Base-by-base conservation (phyloP, 2,888 invertebrate species). In the Cephus runcator region DNA sequence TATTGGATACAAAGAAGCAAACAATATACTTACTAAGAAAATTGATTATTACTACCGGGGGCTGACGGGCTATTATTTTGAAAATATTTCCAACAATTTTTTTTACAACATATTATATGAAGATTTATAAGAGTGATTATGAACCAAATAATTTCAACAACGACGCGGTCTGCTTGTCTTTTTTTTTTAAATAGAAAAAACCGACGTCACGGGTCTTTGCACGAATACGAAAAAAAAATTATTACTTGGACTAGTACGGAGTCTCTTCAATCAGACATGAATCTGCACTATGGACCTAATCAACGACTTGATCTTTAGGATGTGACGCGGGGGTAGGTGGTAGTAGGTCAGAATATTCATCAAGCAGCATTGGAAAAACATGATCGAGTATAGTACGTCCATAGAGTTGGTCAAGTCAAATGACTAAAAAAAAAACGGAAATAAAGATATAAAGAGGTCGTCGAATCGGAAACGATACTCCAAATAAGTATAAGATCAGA, bases 341-440 rank as follows among this genome's bases (percentile, higher is more conserved):
- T 1, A 9, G 23, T 9, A 23, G 56, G 23, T 56, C 56, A 56
- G 56, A 23, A 56, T 56, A 56, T 23, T 23, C 23, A 9, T 23
- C 2, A 1, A 23, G 56, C 56, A 56, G 56, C 1, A 56, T 23
- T 56, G 9, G 2, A 9, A 40, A 40, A 2, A 15, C 40, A 40
- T 9, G 15, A 6, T 40, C 6, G 40, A 23, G 15, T 40, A 15
- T 0, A 15, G 40, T 4, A 40, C 23, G 6, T 40, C 0, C 40
- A 6, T 6, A 23, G 40, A 15, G 23, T 40, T 40, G 40, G 23
- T 56, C 23, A 23, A 56, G 9, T 56, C 82, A 83, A 85, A 85
- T 83, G 83, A 85, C 86, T 86, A 83, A 86, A 86, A 82, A 85
- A 85, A 85, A 83, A 80, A 33, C 33, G 81, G 80, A 82, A 82